Percentiles rank a stretch among this genome's conserved stretches.
These are phyloP conservation scores for Pithys albifrons DNA, from an alignment of 2,113 vertebrate species.

Conservation along the genomic window DNA sequence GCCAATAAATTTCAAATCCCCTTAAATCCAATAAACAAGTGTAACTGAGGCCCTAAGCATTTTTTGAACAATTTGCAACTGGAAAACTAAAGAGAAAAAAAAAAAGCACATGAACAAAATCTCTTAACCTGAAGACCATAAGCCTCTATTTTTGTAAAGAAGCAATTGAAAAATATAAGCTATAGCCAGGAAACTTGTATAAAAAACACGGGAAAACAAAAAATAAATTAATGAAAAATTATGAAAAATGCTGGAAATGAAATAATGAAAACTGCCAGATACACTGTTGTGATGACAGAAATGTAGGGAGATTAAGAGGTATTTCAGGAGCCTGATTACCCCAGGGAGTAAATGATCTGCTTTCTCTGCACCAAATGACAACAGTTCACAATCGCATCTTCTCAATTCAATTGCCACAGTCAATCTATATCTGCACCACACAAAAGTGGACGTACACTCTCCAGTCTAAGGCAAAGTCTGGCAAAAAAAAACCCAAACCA, in stretches of 20 bases:
- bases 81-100: neutral
- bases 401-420: neutral
- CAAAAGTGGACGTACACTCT: neutral
- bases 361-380: neutral
- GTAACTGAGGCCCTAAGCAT: neutral
- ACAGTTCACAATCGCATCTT: neutral
- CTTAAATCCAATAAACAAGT: neutral
- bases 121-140: neutral
- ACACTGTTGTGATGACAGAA: neutral
- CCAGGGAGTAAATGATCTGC: neutral
- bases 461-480: neutral
- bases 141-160: neutral
- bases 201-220: neutral
- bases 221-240: neutral
- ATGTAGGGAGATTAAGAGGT: neutral
- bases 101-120: neutral
- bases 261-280: neutral
- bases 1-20: neutral
- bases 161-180: neutral
- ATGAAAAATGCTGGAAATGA: neutral
- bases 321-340: neutral
- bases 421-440: neutral
- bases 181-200: neutral
- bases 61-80: neutral
- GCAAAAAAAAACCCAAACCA: too few species aligned